Percentiles rank a stretch among this genome's conserved stretches.
These are phyloP conservation scores for Drosophila leonis DNA, from an alignment of 2,888 invertebrate genomes.

Conservation along the genomic window DNA sequence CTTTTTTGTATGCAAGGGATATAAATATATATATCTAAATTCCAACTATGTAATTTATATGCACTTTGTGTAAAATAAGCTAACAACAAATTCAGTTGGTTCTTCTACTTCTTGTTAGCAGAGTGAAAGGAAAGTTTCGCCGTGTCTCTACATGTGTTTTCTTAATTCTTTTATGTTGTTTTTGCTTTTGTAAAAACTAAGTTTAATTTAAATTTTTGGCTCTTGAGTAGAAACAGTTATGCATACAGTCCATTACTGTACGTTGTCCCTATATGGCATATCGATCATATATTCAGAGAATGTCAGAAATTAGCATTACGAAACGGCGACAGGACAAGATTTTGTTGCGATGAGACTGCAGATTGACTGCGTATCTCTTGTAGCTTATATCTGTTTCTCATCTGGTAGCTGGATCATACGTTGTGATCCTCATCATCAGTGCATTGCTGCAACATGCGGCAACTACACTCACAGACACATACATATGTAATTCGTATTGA, in stretches of 20 bases:
- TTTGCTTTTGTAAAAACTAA: background rate
- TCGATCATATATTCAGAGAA: conserved; percentile 52
- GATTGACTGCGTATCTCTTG: conserved; percentile 53
- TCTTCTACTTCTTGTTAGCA: background rate
- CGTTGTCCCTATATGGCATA: conserved; percentile 55
- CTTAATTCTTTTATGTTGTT: background rate
- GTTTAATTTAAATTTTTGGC: conserved; percentile 28
- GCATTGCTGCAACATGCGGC: conserved; percentile 34
- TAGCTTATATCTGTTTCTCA: conserved; percentile 42
- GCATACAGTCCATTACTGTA: conserved; percentile 22
- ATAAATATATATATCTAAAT: conserved; percentile 7
- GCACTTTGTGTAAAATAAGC: conserved; percentile 15
- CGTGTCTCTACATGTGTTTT: background rate
- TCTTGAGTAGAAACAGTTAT: conserved; percentile 38
- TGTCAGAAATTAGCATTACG: conserved; percentile 69
- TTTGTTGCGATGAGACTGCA: conserved; percentile 15
- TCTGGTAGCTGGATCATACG: conserved; percentile 24
- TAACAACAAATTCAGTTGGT: background rate
- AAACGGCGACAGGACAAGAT: conserved; percentile 21
- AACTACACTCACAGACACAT: conserved; percentile 14
- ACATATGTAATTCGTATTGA: conserved; percentile 55
- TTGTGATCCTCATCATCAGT: conserved; percentile 38
- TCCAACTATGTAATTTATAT: conserved; percentile 35
- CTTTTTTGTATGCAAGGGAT: background rate
- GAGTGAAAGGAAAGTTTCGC: background rate